Base-by-base conservation (phyloP, 1,140 invertebrate species). In the Drosophila parabipectinata region DNA sequence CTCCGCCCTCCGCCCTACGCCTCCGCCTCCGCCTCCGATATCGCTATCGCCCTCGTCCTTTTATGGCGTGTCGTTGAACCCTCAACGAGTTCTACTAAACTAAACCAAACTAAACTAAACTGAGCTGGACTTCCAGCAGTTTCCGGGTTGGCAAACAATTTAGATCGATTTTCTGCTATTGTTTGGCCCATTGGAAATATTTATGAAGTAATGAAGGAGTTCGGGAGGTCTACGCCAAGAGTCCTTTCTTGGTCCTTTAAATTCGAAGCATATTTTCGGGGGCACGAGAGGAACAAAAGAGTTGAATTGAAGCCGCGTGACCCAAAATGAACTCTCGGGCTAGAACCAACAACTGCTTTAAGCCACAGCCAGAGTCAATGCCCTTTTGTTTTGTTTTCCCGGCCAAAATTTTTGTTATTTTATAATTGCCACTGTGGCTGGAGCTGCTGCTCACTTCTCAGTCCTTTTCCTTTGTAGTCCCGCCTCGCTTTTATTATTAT, bases 341-440 rank as follows among this genome's bases (percentile, higher is more conserved):
- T 15, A 8, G 14, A 21, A n/a, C 14, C 41, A 21, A 45, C 14
- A 45, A 18, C 14, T 24, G 9, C 9, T 39, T 69, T 57, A 57
- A 71, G 53, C 52, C 50, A 45, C 47, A 48, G 30, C 10, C 66
- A 30, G 67, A 69, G 67, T 71, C 67, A 71, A 69, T 69, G 67
- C 51, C 67, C 67, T 45, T 53, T 67, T 64, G 60, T 67, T 67
- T 67, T 64, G 60, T 63, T 50, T 64, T 67, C 47, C 63, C 45
- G 63, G 64, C 64, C 44, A 71, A 44, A 44, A 71, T 69, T 71
- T 69, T 71, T 71, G 67, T 71, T 71, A 69, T 71, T 71, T 71
- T 71, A 71, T 71, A 71, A 71, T 71, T 81, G 78, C 72, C 78
- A 60, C 54, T 72, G 56, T 57, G 69, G 45, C 44, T 56, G 52